Conservation (phyloP, 2,888 invertebrate species). For the Hetaerina titia region DNA sequence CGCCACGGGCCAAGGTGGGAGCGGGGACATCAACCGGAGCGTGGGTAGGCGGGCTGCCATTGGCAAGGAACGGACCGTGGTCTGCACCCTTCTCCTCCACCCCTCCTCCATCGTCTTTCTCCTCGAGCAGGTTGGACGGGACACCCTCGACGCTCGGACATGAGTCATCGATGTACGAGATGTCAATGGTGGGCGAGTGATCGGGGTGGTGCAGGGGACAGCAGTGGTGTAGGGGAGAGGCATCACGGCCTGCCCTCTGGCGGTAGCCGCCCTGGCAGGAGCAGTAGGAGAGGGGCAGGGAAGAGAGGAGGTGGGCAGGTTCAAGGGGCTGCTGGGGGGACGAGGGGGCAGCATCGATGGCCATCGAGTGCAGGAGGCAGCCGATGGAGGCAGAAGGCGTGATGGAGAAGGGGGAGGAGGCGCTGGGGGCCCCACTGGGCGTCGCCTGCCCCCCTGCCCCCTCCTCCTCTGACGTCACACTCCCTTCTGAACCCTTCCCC, state of each 20-base stretch:
- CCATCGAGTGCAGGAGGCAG: conserved; percentile 74
- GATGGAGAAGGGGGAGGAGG: conserved; percentile 72
- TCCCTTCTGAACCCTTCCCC: conserved; percentile 46
- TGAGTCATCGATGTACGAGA: conserved; percentile 54
- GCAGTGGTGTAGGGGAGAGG: conserved; percentile 3
- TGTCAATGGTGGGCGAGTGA: conserved; percentile 73
- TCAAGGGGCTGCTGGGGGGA: conserved; percentile 50
- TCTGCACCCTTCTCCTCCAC: neutral
- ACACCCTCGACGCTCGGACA: conserved; percentile 45
- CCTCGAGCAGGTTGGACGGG: neutral
- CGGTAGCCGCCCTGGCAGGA: conserved; percentile 38
- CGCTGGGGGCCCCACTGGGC: conserved; percentile 69
- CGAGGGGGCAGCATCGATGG: conserved; percentile 68
- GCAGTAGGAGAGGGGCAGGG: conserved; percentile 68
- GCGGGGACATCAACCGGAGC: neutral
- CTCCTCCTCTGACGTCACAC: conserved; percentile 5
- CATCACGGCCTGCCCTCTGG: neutral
- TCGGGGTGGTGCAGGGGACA: conserved; percentile 74
- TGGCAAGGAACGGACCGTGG: neutral
- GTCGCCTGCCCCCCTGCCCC: conserved; percentile 65
- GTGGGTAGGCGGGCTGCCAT: neutral
- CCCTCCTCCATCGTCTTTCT: neutral
- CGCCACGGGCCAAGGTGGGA: neutral
- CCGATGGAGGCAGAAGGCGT: conserved; percentile 73
- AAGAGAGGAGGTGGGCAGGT: conserved; percentile 55